A percentile compares a stretch with the other conserved stretches of the same genome.
These are phyloP conservation scores for Hetaerina titia DNA, from an alignment of 2,888 invertebrate genomes.

Conservation along the genomic window DNA sequence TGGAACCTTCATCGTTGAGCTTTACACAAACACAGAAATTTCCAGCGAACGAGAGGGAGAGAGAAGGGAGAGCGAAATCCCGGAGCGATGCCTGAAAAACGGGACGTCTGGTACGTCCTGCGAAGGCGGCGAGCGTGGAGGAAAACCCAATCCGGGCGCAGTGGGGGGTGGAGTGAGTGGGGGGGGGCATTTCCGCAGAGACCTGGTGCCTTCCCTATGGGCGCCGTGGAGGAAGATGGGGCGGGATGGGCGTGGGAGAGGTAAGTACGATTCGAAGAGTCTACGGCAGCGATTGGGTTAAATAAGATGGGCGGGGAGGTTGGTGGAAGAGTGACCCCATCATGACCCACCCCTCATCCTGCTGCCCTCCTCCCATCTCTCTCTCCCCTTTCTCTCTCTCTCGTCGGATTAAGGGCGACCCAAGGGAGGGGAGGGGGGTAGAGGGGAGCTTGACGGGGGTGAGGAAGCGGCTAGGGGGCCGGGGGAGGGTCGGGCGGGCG, in stretches of 20 bases:
- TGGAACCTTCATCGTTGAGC: too few species aligned
- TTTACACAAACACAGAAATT: neutral
- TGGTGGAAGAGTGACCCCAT: neutral
- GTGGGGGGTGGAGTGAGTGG: neutral
- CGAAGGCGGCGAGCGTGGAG: neutral
- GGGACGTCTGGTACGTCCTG: neutral
- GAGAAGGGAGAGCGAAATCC: neutral
- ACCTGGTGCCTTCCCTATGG: neutral
- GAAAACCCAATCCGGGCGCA: neutral
- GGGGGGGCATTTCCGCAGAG: neutral
- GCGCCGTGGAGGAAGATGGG: neutral
- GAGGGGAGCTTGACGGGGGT: neutral
- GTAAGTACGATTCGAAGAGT: conserved; percentile 13
- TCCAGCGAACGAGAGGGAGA: neutral
- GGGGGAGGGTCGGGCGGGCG: neutral
- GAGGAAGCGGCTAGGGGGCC: neutral
- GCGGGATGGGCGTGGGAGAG: neutral
- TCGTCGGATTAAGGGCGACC: neutral
- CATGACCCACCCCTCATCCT: too few species aligned
- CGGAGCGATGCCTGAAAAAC: too few species aligned
- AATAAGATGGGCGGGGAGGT: neutral
- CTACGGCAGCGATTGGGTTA: conserved; percentile 15
- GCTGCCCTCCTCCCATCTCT: too few species aligned
- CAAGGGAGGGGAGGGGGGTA: neutral
- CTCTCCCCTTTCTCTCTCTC: too few species aligned